A percentile compares a stretch with the other conserved stretches of the same genome.
Conservation (phyloP, 2,113 vertebrate genomes). For the Malaclemys terrapin region DNA sequence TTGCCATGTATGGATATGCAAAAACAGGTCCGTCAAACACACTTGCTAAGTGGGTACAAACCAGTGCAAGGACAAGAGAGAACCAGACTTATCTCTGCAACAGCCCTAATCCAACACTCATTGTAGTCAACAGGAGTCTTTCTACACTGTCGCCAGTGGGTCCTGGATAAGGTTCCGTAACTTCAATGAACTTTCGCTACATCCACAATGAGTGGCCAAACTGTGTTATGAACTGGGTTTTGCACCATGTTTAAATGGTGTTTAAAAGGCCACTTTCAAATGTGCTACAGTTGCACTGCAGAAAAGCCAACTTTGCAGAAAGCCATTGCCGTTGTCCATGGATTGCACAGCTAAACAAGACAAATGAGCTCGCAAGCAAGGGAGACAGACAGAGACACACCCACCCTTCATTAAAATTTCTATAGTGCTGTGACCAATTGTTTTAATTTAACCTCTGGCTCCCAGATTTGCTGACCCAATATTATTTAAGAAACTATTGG, state of each 20-base stretch:
- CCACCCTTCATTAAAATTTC: background rate
- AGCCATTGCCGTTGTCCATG: background rate
- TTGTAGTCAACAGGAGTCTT: background rate
- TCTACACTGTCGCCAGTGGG: background rate
- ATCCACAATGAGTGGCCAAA: background rate
- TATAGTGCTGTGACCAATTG: background rate
- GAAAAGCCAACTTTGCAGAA: background rate
- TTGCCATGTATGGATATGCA: background rate
- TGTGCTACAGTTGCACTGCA: background rate
- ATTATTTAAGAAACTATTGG: slow-evolving; percentile 7
- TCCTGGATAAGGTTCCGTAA: background rate
- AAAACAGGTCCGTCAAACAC: background rate
- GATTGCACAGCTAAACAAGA: background rate
- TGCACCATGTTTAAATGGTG: background rate
- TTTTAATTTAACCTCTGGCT: background rate
- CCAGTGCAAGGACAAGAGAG: background rate
- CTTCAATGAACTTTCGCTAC: background rate
- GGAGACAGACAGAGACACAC: background rate
- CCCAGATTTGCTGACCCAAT: background rate
- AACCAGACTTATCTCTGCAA: background rate
- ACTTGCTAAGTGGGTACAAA: background rate
- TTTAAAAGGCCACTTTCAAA: background rate
- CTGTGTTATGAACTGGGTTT: background rate
- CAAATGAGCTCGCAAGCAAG: background rate
- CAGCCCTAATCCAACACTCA: background rate